Conservation (phyloP, 2,113 vertebrate genomes). For the Polypterus bichir region DNA sequence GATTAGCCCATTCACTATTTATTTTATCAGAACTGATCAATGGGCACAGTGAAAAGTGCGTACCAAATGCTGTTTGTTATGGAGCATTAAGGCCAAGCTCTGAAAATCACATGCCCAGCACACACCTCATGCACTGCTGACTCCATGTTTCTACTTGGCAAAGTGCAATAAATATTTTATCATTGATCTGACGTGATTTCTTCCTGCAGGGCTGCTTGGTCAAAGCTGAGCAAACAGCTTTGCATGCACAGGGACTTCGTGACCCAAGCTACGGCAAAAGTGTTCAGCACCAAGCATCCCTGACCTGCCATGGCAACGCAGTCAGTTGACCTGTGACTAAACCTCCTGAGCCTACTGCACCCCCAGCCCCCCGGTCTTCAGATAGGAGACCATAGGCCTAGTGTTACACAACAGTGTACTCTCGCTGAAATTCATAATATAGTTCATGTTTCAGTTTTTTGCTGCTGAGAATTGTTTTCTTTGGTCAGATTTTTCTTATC, state of each 20-base stretch:
- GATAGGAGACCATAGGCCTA: too few relatives aligned
- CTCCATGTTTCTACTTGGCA: background rate
- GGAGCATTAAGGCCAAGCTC: too few relatives aligned
- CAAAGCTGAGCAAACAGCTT: background rate
- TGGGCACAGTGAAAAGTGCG: too few relatives aligned
- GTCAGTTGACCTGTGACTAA: background rate
- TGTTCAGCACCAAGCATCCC: background rate
- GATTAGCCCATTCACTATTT: too few relatives aligned
- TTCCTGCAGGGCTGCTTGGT: background rate
- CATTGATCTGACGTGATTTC: constrained; percentile 6
- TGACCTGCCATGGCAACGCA: background rate
- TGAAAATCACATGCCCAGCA: background rate
- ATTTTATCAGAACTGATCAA: too few relatives aligned
- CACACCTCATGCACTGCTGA: background rate
- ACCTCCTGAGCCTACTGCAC: background rate
- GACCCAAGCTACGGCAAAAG: background rate
- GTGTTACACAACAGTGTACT: too few relatives aligned
- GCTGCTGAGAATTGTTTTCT: background rate
- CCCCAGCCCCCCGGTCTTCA: background rate
- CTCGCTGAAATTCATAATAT: background rate
- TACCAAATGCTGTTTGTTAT: too few relatives aligned
- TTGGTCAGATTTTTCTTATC: too few relatives aligned
- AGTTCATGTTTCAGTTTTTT: constrained; percentile 5
- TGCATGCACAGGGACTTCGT: too few relatives aligned
- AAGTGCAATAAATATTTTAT: constrained; percentile 7